phyloP scores from a whole-genome alignment of 2,113 vertebrate genomes.

The Sturnus vulgaris region DNA sequence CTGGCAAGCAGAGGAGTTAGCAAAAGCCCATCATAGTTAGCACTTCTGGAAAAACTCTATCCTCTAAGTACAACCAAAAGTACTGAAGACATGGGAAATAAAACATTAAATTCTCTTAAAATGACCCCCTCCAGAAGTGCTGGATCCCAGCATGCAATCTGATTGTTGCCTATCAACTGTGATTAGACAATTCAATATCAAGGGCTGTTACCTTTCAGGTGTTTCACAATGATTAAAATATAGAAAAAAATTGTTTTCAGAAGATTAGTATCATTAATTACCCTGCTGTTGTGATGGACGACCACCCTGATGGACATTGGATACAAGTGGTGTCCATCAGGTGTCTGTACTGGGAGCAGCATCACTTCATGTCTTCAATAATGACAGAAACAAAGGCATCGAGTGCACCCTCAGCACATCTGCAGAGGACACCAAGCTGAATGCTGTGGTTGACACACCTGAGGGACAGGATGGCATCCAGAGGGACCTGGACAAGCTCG shows the following conservation, averaged over 20 bases:
- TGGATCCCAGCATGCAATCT: not conserved
- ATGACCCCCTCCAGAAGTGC: not conserved
- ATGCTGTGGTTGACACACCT: not conserved
- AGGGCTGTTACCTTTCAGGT: not conserved
- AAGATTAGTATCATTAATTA: not conserved
- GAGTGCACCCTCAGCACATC: not conserved
- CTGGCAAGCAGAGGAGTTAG: not conserved
- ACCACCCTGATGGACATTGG: rapidly evolving
- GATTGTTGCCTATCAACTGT: not conserved
- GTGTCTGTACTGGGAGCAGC: rapidly evolving
- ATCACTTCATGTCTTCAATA: not conserved
- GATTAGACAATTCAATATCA: not conserved
- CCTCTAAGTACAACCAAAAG: not conserved
- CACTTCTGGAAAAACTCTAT: not conserved
- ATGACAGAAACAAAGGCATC: not conserved
- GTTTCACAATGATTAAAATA: not conserved
- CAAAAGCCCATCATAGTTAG: not conserved
- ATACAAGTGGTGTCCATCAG: not conserved
- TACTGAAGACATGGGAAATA: not conserved
- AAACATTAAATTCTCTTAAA: not conserved
- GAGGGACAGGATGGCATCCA: not conserved
- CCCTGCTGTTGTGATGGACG: not conserved
- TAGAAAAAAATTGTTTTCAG: not conserved
- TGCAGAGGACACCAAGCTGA: not conserved
- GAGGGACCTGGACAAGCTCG: not conserved